phyloP scores from a whole-genome alignment of 2,888 invertebrate genomes.

The Cheilosia grossa region DNA sequence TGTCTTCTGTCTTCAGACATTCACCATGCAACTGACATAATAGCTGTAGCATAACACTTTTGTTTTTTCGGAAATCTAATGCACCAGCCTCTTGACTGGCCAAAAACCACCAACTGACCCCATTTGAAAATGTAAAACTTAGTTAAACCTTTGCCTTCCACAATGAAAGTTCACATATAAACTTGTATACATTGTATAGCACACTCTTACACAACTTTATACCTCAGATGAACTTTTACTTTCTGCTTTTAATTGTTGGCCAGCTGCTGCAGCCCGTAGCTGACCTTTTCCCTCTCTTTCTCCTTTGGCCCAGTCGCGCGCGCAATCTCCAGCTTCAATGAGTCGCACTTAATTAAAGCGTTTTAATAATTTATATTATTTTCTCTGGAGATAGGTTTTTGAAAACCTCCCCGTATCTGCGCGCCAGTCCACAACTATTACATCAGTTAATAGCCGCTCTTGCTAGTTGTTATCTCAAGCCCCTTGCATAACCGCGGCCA shows the following conservation, averaged over 20 bases:
- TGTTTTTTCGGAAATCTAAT: conserved; percentile 1
- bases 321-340: conserved; percentile 33
- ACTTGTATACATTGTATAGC: not conserved
- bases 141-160: conserved; percentile 58
- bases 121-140: conserved; percentile 23
- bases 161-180: conserved; percentile 45
- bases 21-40: conserved; percentile 6
- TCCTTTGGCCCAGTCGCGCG: not conserved
- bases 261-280: conserved; percentile 17
- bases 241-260: conserved; percentile 62
- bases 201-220: conserved; percentile 45
- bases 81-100: conserved; percentile 7
- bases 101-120: conserved; percentile 36
- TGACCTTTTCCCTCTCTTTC: conserved; percentile 57
- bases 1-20: not conserved
- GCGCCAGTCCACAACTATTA: conserved; percentile 40
- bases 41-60: conserved; percentile 5
- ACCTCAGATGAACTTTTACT: conserved; percentile 64
- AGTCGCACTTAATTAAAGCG: conserved; percentile 64
- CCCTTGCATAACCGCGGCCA: conserved; percentile 49
- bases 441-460: conserved; percentile 65
- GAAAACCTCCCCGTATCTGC: conserved; percentile 28
- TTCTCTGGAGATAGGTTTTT: conserved; percentile 27
- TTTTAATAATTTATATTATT: conserved; percentile 60
- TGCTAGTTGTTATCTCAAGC: conserved; percentile 60